Base-by-base conservation (phyloP, 37 sponge, comb jelly and placozoan genomes). In the Lycopodina hypogea region DNA sequence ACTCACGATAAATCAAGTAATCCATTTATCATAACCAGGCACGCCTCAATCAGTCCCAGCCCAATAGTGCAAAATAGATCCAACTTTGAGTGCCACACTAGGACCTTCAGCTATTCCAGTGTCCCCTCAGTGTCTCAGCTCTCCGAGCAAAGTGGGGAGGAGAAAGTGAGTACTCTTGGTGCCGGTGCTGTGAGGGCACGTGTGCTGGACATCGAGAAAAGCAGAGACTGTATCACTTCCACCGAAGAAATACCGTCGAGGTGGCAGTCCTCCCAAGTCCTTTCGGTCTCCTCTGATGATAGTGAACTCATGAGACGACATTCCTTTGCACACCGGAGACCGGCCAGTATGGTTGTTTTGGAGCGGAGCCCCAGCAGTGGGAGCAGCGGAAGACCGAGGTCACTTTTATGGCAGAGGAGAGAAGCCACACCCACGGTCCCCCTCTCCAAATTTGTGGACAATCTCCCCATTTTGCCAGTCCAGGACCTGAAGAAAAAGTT, bases 401-500 rank as follows among this genome's bases (percentile, higher is more conserved):
- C 11, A 22, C 57, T 38, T 12, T 41, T 2, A 8, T 12, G 2
- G 2, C 3, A 23, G 7, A 58, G 53, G 2, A 66, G 79, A 35
- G 79, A 78, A 8, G 68, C 55, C 39, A 78, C 68, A 12, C 79
- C 78, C 0, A 67, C 78, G 64, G 61, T 63, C 33, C 35, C 62
- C 14, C 45, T 72, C 21, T 71, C 71, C 40, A 40, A 41, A 36
- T 26, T 61, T n/a, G 42, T 80, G 19, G 45, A 69, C 0, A 48
- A 80, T 58, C 15, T 80, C 32, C 62, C 71, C 40, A 11, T 61
- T 2, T 19, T 57, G 14, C 65, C 65, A 7, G 86, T 86, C 4
- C 68, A 69, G 26, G 86, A 86, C 24, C 69, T 86, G 41, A 86
- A 65, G 41, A 72, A 56, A 45, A 86, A 79, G 35, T 86, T 86